A percentile compares a stretch with the other conserved stretches of the same genome.
Evolutionary conservation across 2,888 invertebrate species (phyloP).

Genomic region (Scaptomyza parva): DNA sequence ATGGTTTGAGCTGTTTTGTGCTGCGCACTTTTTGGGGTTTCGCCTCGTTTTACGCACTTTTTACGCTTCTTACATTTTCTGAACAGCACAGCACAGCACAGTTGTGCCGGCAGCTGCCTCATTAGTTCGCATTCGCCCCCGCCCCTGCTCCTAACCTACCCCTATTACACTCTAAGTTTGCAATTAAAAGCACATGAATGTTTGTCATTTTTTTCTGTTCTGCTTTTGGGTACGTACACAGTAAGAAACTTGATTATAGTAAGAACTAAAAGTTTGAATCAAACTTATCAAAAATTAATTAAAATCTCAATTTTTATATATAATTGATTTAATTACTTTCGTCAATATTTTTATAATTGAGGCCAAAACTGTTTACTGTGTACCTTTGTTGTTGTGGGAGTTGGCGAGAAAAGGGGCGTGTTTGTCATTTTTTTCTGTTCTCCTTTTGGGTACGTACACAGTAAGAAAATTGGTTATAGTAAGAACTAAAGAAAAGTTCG

Average conservation of each 20-base stretch:
- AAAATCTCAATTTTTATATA: too few species aligned
- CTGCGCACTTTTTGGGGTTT: constrained; percentile 5
- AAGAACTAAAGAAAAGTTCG: too few species aligned
- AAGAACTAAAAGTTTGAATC: too few species aligned
- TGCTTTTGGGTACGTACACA: background rate
- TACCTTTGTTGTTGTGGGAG: constrained; percentile 14
- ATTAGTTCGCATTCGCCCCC: constrained; percentile 10
- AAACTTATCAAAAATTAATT: too few species aligned
- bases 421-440: too few species aligned
- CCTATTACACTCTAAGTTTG: background rate
- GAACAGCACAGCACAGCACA: background rate
- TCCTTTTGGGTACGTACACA: too few species aligned
- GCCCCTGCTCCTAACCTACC: background rate
- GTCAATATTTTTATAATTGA: too few species aligned
- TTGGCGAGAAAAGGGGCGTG: background rate
- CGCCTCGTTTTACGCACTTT: constrained; percentile 64
- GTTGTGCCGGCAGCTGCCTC: constrained; percentile 26
- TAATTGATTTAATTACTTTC: too few species aligned
- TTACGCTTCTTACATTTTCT: constrained; percentile 36
- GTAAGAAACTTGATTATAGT: background rate
- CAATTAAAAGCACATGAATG: constrained; percentile 40
- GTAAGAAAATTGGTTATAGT: too few species aligned
- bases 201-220: background rate
- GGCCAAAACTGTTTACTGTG: background rate
- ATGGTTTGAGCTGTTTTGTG: constrained; percentile 23